phyloP scores from a whole-genome alignment of 2,797 vertebrate genomes.

The Gobio occitaniae region DNA sequence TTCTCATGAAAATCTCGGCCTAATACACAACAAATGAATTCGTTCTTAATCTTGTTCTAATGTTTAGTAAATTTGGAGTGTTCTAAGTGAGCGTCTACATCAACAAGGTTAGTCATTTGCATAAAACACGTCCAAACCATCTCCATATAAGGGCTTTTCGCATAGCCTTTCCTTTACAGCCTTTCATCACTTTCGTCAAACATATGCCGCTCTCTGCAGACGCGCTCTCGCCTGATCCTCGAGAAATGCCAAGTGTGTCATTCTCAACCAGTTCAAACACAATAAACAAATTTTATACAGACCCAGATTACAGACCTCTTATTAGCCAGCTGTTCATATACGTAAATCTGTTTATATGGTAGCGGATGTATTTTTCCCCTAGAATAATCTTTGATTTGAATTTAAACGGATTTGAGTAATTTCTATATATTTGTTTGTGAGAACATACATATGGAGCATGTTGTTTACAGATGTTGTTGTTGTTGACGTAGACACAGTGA shows the following conservation, averaged over 20 bases:
- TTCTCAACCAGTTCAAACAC: too few species aligned
- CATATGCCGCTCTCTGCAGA: too few species aligned
- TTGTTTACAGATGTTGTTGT: constrained; percentile 18
- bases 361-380: constrained; percentile 28
- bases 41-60: too few species aligned
- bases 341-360: constrained; percentile 12
- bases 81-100: too few species aligned
- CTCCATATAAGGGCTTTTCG: background rate
- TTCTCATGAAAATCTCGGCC: too few species aligned
- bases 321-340: background rate
- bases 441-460: background rate
- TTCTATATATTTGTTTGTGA: constrained; percentile 7
- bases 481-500: background rate
- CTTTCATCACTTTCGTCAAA: background rate
- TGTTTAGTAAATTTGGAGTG: too few species aligned
- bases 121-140: too few species aligned
- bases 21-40: too few species aligned
- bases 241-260: too few species aligned
- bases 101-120: too few species aligned
- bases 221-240: too few species aligned
- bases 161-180: background rate
- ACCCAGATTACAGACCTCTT: background rate
- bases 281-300: too few species aligned
- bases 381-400: constrained; percentile 50
- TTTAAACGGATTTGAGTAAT: constrained; percentile 22